Conservation (phyloP, 1,140 invertebrate species). For the Eumaeus atala region DNA sequence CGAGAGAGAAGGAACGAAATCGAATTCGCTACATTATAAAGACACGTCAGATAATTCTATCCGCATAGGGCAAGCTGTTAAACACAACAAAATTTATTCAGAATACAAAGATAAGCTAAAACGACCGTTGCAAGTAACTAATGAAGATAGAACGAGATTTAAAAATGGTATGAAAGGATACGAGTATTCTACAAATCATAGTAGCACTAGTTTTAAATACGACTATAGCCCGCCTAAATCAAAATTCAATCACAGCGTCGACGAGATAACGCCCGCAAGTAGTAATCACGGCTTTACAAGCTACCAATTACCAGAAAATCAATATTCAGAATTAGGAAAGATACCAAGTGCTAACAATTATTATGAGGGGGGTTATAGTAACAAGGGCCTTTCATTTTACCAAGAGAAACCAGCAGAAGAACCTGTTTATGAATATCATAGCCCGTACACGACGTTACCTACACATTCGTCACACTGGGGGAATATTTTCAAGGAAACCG, state of each 20-base stretch:
- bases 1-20: background rate
- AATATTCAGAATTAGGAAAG: conserved; percentile 40
- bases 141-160: conserved; percentile 35
- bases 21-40: conserved; percentile 18
- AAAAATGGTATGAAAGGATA: conserved; percentile 46
- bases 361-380: conserved; percentile 31
- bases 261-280: conserved; percentile 50
- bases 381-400: conserved; percentile 24
- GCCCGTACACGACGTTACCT: conserved; percentile 36
- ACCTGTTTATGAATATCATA: conserved; percentile 44
- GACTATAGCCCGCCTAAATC: conserved; percentile 35
- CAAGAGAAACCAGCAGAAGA: conserved; percentile 37
- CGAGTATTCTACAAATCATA: conserved; percentile 51
- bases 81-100: conserved; percentile 30
- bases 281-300: conserved; percentile 47
- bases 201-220: conserved; percentile 45
- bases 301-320: conserved; percentile 42
- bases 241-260: conserved; percentile 38
- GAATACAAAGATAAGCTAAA: conserved; percentile 49
- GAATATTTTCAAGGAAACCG: conserved; percentile 41
- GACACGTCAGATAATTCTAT: conserved; percentile 12
- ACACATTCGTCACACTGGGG: conserved; percentile 50
- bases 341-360: conserved; percentile 32
- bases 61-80: conserved; percentile 17
- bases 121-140: conserved; percentile 30